Conservation (phyloP, 2,113 vertebrate genomes). For the Hypocryptadius cinnamomeus region DNA sequence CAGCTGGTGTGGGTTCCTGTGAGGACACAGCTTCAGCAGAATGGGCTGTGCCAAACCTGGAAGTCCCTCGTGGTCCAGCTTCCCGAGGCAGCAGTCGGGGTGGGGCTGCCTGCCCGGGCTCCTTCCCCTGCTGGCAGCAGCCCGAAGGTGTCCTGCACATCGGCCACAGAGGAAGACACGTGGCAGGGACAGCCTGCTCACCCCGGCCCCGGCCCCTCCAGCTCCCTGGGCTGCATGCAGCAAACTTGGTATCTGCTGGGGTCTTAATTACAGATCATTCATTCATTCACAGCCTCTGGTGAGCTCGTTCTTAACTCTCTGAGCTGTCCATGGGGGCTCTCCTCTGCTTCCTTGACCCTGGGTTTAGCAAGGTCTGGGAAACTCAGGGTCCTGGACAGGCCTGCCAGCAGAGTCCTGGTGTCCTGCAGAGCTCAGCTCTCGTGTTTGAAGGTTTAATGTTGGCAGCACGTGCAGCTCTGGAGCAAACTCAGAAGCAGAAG, state of each 20-base stretch:
- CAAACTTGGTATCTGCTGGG: background rate
- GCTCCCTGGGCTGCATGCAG: background rate
- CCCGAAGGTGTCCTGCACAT: background rate
- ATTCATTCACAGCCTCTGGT: background rate
- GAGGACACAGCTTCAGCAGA: background rate
- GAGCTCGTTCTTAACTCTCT: background rate
- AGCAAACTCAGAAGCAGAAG: background rate
- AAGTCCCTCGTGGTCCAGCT: background rate
- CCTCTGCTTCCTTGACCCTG: background rate
- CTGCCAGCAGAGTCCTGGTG: background rate
- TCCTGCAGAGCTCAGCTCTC: background rate
- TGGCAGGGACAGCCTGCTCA: background rate
- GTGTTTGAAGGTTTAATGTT: rapidly evolving
- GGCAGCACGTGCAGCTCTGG: background rate
- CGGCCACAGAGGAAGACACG: rapidly evolving
- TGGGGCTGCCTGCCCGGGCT: rapidly evolving
- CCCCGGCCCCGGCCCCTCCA: rapidly evolving
- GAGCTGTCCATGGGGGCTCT: background rate
- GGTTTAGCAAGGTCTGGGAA: background rate
- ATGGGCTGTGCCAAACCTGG: background rate
- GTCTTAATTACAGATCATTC: background rate
- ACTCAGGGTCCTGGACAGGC: too few species aligned
- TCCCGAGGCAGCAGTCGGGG: background rate
- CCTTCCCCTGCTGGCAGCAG: background rate
- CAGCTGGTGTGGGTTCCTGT: background rate